phyloP scores from a whole-genome alignment of 1,140 invertebrate species.

The Capitella teleta region DNA sequence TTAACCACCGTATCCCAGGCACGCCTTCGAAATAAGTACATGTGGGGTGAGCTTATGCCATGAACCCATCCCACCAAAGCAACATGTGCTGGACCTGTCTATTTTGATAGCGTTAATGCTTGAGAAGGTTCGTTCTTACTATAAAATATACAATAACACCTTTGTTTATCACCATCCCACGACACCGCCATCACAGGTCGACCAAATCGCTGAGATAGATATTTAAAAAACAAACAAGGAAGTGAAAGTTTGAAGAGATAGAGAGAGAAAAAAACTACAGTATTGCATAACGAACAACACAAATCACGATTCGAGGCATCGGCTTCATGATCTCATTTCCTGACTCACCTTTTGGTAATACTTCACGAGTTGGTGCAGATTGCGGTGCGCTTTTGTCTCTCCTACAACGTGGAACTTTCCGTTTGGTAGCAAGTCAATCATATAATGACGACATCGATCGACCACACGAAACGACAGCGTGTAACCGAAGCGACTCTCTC shows the following conservation, averaged over 20 bases:
- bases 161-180: too few relatives aligned
- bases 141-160: too few relatives aligned
- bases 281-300: background rate
- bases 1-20: too few relatives aligned
- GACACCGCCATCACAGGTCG: background rate
- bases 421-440: slow-evolving; percentile 38
- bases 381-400: slow-evolving; percentile 33
- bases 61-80: too few relatives aligned
- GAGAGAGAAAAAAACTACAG: background rate
- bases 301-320: background rate
- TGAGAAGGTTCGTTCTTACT: too few relatives aligned
- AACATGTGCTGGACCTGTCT: too few relatives aligned
- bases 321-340: too few relatives aligned
- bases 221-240: background rate
- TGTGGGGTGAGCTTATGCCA: too few relatives aligned
- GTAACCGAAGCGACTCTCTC: slow-evolving; percentile 40
- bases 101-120: too few relatives aligned
- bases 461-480: slow-evolving; percentile 35
- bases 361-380: slow-evolving; percentile 28
- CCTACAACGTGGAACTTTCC: slow-evolving; percentile 39
- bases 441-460: slow-evolving; percentile 36
- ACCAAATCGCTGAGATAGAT: background rate
- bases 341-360: slow-evolving; percentile 33
- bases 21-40: too few relatives aligned
- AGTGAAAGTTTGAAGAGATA: background rate